Evolutionary conservation across 1,140 invertebrate species (phyloP).

Genomic region (Periplaneta americana): DNA sequence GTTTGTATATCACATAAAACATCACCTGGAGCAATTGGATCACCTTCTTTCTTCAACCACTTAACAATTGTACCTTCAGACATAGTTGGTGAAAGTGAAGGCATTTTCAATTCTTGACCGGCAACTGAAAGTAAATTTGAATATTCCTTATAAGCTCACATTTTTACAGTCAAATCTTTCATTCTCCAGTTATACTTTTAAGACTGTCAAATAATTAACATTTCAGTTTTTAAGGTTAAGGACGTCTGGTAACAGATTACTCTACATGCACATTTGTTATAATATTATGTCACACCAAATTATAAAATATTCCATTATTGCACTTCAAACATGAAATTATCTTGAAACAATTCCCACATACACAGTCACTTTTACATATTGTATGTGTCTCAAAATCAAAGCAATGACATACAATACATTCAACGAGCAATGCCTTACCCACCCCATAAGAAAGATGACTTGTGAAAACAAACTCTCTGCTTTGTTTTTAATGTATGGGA

Average conservation of each 20-base stretch:
- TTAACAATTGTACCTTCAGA: constrained; percentile 54
- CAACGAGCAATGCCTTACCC: neutral
- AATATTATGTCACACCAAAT: no score
- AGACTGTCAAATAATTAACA: neutral
- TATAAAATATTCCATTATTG: no score
- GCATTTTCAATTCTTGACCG: constrained; percentile 41
- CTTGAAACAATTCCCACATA: neutral
- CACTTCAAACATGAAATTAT: no score
- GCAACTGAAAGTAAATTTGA: constrained; percentile 14
- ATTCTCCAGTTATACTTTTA: neutral
- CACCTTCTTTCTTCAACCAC: constrained; percentile 56
- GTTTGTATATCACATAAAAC: constrained; percentile 57
- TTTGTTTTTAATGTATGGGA: neutral
- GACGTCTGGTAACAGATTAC: neutral
- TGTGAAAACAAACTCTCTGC: constrained; percentile 6
- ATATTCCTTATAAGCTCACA: no score
- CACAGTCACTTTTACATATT: no score
- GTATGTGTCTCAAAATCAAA: neutral
- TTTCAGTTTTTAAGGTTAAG: neutral
- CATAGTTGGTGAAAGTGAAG: constrained; percentile 57
- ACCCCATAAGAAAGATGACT: constrained; percentile 9
- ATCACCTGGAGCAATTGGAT: constrained; percentile 48
- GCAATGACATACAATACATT: neutral
- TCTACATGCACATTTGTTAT: neutral
- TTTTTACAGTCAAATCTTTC: neutral